Evolutionary conservation across 2,113 vertebrate species (phyloP).

Genomic region (Ifrita kowaldi): DNA sequence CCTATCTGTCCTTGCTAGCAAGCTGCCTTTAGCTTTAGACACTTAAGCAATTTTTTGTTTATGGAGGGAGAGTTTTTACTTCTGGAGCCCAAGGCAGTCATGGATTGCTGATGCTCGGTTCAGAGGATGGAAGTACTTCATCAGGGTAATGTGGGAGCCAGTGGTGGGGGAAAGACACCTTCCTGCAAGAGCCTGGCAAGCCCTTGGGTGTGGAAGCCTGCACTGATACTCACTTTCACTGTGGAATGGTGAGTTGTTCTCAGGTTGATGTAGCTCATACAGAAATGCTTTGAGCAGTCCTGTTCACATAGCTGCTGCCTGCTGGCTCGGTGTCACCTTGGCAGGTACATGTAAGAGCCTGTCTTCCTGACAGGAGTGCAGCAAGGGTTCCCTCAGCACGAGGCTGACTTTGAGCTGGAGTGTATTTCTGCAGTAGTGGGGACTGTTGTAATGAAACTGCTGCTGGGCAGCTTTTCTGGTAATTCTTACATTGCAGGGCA

Average conservation of each 20-base stretch:
- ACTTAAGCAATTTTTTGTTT: not conserved
- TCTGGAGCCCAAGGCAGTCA: not conserved
- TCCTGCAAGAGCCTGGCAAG: not conserved
- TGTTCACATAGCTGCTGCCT: not conserved
- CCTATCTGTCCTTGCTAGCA: not conserved
- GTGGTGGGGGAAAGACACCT: not conserved
- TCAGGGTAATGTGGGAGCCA: not conserved
- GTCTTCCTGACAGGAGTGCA: not conserved
- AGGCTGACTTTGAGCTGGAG: not conserved
- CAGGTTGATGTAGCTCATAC: not conserved
- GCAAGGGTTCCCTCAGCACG: not conserved
- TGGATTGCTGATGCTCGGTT: not conserved
- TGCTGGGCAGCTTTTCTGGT: not conserved
- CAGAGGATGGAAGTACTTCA: not conserved
- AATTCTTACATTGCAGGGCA: not conserved
- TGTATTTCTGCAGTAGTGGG: not conserved
- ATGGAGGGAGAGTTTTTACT: not conserved
- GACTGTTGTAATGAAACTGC: not conserved
- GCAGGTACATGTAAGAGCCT: not conserved
- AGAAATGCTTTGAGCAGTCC: not conserved
- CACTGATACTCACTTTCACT: fast-evolving
- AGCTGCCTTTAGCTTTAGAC: not conserved
- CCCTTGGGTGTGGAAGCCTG: not conserved
- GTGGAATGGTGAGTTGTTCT: not conserved
- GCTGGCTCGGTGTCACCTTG: not conserved